Percentiles rank a stretch among this genome's conserved stretches.
Evolutionary conservation across 2,113 vertebrate genomes (phyloP).

Genomic region (Aegypius monachus): DNA sequence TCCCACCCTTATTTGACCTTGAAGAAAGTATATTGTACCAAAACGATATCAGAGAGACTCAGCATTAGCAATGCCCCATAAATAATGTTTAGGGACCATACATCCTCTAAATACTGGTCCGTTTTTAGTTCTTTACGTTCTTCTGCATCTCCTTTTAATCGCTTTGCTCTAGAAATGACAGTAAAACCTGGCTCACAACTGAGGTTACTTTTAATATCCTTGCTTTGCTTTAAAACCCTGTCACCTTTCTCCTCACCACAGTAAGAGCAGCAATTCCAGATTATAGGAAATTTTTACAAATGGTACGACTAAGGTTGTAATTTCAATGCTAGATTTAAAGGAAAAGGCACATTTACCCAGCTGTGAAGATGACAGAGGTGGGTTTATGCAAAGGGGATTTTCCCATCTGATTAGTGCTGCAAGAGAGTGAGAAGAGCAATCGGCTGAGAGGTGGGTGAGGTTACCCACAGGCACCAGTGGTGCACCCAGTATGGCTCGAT

Average conservation of each 20-base stretch:
- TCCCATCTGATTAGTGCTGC: not conserved
- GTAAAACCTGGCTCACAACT: not conserved
- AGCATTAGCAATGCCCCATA: not conserved
- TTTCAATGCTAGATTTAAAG: not conserved
- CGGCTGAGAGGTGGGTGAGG: not conserved
- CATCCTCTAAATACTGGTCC: not conserved
- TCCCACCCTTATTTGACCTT: not conserved
- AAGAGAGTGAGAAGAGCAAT: not conserved
- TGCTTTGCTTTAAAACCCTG: not conserved
- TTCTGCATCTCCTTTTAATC: not conserved
- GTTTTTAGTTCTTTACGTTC: not conserved
- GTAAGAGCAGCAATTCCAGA: not conserved
- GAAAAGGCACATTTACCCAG: not conserved
- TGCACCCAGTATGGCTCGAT: not conserved
- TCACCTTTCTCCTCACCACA: not conserved
- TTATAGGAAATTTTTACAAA: not conserved
- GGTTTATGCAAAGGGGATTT: not conserved
- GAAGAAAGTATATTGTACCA: not conserved
- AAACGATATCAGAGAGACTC: not conserved
- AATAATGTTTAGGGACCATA: not conserved
- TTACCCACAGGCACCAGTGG: conserved; percentile 41
- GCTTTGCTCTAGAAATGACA: not conserved
- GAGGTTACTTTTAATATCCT: not conserved
- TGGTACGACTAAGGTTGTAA: not conserved
- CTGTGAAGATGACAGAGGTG: not conserved